Conservation (phyloP, 2,888 invertebrate species). For the Lasius platythorax region DNA sequence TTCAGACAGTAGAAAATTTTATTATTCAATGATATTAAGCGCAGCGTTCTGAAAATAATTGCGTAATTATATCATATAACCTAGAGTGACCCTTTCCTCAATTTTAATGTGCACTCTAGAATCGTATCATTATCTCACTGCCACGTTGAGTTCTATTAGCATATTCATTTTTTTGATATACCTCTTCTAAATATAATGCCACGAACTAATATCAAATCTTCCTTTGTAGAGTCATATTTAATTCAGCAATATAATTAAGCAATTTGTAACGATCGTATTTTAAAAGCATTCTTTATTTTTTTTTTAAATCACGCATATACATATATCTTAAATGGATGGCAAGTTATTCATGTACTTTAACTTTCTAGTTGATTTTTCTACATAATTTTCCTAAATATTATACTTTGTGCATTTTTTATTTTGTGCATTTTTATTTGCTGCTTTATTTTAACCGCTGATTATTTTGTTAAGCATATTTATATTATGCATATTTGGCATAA, state of each 20-base stretch:
- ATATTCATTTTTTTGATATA: not conserved
- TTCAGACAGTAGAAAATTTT: conserved; percentile 15
- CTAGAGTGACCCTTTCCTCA: not conserved
- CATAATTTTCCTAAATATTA: not conserved
- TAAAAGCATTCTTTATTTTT: not conserved
- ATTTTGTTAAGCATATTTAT: not conserved
- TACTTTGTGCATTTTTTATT: not conserved
- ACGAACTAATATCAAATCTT: not conserved
- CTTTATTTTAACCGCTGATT: not conserved
- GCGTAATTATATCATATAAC: conserved; percentile 16
- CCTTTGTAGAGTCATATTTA: not conserved
- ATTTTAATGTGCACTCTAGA: not conserved
- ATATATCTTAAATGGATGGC: not conserved
- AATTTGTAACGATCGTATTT: not conserved
- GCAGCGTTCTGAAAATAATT: conserved; percentile 13
- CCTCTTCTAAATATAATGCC: not conserved
- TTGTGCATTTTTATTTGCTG: not conserved
- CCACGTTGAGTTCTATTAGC: not conserved
- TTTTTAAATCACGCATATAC: not conserved
- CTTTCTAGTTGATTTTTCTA: not conserved
- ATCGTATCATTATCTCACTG: not conserved
- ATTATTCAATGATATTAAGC: conserved; percentile 14
- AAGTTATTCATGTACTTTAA: not conserved
- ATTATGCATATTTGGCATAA: not conserved
- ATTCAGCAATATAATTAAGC: not conserved